Conservation (phyloP, 2,113 vertebrate genomes). For the Lagenorhynchus albirostris region DNA sequence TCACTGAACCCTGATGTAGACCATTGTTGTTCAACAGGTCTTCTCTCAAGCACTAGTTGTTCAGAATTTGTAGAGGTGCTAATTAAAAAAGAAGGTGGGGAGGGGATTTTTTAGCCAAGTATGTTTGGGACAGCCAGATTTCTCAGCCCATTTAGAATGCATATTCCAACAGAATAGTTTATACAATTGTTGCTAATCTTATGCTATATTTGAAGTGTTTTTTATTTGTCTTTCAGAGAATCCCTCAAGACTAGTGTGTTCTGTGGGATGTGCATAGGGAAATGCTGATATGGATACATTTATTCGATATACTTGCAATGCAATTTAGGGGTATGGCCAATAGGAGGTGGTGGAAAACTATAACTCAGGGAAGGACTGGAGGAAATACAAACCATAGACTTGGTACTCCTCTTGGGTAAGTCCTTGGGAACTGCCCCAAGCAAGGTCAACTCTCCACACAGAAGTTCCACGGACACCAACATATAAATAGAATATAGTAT, state of each 20-base stretch:
- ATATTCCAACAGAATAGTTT: background rate
- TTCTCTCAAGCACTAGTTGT: background rate
- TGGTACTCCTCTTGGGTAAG: background rate
- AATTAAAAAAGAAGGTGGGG: background rate
- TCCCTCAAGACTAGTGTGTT: background rate
- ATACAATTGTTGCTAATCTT: background rate
- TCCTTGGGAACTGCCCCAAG: background rate
- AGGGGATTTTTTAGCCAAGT: background rate
- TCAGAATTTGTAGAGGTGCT: background rate
- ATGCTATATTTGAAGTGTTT: background rate
- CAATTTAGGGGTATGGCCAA: background rate
- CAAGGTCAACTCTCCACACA: background rate
- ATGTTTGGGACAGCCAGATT: background rate
- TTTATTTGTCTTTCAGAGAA: background rate
- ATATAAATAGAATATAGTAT: background rate
- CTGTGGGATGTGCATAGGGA: background rate
- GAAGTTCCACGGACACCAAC: background rate
- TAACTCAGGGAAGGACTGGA: background rate
- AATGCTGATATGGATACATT: background rate
- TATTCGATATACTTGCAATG: background rate
- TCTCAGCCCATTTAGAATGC: background rate
- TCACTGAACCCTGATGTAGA: background rate
- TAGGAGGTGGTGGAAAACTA: background rate
- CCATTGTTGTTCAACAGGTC: background rate
- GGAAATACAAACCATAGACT: background rate